A percentile compares a stretch with the other conserved stretches of the same genome.
phyloP scores from a whole-genome alignment of 2,113 vertebrate genomes.

The Hemiprocne comata region DNA sequence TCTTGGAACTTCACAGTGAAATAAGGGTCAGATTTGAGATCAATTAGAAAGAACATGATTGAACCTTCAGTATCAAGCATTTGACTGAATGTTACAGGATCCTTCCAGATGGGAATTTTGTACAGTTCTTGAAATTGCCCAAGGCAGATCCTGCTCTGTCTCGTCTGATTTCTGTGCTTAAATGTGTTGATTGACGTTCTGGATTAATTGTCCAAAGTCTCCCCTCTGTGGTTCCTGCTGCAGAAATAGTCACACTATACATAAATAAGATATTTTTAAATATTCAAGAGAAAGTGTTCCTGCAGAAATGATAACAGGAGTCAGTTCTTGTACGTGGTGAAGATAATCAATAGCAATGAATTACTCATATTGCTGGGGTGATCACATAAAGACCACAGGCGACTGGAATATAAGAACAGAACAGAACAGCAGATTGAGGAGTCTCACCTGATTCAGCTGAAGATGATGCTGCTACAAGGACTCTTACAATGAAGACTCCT shows the following conservation, averaged over 20 bases:
- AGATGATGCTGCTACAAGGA: neutral
- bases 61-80: neutral
- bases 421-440: neutral
- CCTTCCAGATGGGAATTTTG: neutral
- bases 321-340: neutral
- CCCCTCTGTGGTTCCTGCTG: neutral
- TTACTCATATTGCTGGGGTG: fast-evolving
- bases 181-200: neutral
- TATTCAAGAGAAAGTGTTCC: neutral
- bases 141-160: neutral
- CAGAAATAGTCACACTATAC: neutral
- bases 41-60: neutral
- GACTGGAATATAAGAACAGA: neutral
- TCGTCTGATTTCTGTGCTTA: neutral
- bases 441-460: neutral
- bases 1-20: neutral
- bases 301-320: neutral
- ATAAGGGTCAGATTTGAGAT: neutral
- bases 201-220: neutral
- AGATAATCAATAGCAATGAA: neutral
- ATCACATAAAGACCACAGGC: fast-evolving
- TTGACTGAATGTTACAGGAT: neutral
- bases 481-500: neutral
- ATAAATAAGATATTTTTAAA: neutral
- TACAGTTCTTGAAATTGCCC: neutral